A percentile compares a stretch with the other conserved stretches of the same genome.
These are phyloP conservation scores for Lithodes maja DNA, from an alignment of 2,888 invertebrate genomes.

Conservation along the genomic window DNA sequence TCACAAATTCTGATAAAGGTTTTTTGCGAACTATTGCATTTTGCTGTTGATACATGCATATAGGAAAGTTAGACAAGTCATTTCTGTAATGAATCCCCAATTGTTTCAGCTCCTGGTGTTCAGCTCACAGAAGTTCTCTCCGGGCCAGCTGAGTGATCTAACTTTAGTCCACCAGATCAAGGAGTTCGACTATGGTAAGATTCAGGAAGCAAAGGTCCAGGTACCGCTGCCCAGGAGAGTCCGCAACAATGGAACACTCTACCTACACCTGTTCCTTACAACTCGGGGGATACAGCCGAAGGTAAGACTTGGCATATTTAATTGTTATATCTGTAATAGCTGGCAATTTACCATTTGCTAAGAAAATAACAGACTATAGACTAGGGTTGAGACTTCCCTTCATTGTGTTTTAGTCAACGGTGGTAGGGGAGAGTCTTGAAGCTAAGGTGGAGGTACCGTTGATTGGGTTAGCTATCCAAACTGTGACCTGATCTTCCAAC, in stretches of 20 bases:
- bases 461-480: too few species aligned
- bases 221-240: conserved; percentile 43
- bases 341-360: too few species aligned
- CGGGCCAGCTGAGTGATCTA: conserved; percentile 31
- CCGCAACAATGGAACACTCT: conserved; percentile 51
- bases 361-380: too few species aligned
- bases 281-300: conserved; percentile 34
- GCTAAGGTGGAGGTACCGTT: too few species aligned
- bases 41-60: too few species aligned
- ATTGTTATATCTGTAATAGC: too few species aligned
- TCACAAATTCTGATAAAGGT: too few species aligned
- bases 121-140: conserved; percentile 31
- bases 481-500: neutral
- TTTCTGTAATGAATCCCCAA: neutral
- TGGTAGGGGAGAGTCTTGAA: neutral
- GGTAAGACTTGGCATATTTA: neutral
- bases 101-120: conserved; percentile 46
- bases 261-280: conserved; percentile 50
- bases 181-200: conserved; percentile 23
- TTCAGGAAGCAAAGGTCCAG: neutral
- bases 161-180: conserved; percentile 22
- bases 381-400: too few species aligned
- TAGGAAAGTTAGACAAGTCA: neutral
- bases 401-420: too few species aligned
- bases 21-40: too few species aligned